Conservation (phyloP, 2,797 vertebrate species). For the Tachyglossus aculeatus region DNA sequence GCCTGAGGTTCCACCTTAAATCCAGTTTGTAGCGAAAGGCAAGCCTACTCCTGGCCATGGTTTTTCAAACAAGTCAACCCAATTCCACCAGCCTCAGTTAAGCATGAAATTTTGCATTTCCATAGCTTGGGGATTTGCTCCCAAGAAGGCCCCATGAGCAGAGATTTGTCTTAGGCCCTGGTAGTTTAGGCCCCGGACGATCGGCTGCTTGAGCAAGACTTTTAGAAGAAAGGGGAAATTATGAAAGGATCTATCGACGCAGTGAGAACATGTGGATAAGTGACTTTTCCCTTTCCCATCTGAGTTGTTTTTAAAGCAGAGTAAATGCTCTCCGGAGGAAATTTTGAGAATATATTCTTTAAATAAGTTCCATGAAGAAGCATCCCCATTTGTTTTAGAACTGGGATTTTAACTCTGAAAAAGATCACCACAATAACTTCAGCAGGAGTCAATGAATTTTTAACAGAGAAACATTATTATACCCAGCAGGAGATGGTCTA, state of each 20-base stretch:
- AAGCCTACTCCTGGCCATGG: not conserved
- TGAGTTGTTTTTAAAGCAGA: slow-evolving; percentile 40
- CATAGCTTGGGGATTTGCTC: not conserved
- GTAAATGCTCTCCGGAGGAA: slow-evolving; percentile 41
- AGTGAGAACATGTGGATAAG: no score
- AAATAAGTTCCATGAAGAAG: slow-evolving; percentile 50
- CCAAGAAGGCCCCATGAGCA: not conserved
- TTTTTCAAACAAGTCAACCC: not conserved
- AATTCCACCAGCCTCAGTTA: not conserved
- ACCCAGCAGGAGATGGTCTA: slow-evolving; percentile 33
- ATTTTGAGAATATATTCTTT: slow-evolving; percentile 25
- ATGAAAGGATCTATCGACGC: no score
- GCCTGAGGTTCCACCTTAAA: no score
- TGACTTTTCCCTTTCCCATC: not conserved
- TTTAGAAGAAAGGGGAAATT: no score
- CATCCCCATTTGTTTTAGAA: slow-evolving; percentile 30
- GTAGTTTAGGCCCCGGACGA: no score
- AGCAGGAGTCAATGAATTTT: slow-evolving; percentile 33
- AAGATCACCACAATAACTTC: slow-evolving; percentile 35
- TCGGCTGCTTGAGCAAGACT: no score
- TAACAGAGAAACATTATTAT: slow-evolving; percentile 28
- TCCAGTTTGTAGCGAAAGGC: no score
- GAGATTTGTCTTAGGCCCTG: not conserved
- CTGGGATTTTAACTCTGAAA: slow-evolving; percentile 51
- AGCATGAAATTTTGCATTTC: not conserved